Evolutionary conservation across 2,797 vertebrate genomes (phyloP), one percentile per base, ranked within the genome.

Genomic region (Lepilemur ruficaudatus): DNA sequence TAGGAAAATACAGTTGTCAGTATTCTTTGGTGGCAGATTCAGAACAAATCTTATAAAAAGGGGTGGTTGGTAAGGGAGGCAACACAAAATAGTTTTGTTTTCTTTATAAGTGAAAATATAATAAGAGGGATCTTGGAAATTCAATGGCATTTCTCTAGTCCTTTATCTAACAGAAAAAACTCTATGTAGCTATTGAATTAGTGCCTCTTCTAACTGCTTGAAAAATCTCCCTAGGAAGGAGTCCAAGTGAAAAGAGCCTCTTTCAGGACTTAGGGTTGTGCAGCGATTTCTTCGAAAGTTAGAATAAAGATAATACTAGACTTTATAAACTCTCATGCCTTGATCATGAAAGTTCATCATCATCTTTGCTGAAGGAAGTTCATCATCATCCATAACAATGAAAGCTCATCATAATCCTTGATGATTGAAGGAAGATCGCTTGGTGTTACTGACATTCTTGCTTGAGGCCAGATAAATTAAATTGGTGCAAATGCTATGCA

Each of bases 1-100:
- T 43, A 82, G 55, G 32, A 91, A 96, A 95, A 93, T 35, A 84
- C 2, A 83, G 35, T 28, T 61, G 41, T 59, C 48, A 41, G 48
- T 91, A 57, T 84, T 80, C 52, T 96, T 86, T 97, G 28, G 48
- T 82, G 59, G 75, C 50, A 97, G 90, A 61, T 94, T 80, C 78
- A 84, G 52, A 88, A 84, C 43, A 84, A 43, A 7, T 76, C 18
- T 25, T 87, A 81, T 76, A 8, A 46, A 86, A 92, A 89, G 17
- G 25, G 15, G 22, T 79, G 41, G 1, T 57, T 7, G n/a, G 38
- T 46, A 52, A 5, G 18, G 72, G 87, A 65, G 15, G 12, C 30
- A 80, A 87, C 52, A 55, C 22, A 69, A 88, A 73, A 89, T 48
- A 73, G 48, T 84, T 91, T 92, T 72, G 41, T 73, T 55, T 46